phyloP scores from a whole-genome alignment of 2,113 vertebrate species.

The Gavia stellata region DNA sequence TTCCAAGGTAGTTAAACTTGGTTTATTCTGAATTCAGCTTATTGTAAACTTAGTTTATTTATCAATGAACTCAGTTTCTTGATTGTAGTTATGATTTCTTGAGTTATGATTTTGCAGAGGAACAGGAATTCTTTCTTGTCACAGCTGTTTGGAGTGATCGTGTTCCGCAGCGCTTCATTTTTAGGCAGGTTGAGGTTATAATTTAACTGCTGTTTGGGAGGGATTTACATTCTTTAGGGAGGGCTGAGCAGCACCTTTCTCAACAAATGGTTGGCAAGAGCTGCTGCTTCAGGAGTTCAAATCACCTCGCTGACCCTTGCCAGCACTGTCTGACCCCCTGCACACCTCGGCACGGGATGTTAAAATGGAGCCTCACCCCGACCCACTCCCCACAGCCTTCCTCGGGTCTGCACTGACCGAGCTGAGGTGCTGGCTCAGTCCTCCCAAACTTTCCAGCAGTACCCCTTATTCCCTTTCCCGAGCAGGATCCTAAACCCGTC shows the following conservation, averaged over 20 bases:
- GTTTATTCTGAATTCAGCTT: not conserved
- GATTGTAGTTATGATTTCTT: too few species aligned
- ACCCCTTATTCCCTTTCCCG: not conserved
- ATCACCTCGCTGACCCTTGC: not conserved
- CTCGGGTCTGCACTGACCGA: accelerated
- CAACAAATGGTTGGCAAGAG: not conserved
- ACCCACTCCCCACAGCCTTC: not conserved
- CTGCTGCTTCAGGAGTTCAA: not conserved
- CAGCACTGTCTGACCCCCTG: not conserved
- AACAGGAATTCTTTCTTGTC: not conserved
- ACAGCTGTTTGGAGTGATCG: accelerated
- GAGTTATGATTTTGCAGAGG: not conserved
- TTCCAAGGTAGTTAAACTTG: not conserved
- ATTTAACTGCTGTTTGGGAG: not conserved
- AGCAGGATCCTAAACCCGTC: not conserved
- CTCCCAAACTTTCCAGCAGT: not conserved
- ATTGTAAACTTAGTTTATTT: not conserved
- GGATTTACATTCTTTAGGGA: not conserved
- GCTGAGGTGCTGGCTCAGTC: not conserved
- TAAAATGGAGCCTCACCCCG: accelerated
- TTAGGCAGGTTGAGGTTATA: not conserved
- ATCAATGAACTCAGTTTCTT: not conserved
- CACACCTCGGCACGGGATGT: accelerated
- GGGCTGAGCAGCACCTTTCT: not conserved
- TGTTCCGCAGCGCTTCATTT: not conserved